These are phyloP conservation scores for Pinctada fucata DNA, from an alignment of 2,888 invertebrate genomes.

Conservation along the genomic window DNA sequence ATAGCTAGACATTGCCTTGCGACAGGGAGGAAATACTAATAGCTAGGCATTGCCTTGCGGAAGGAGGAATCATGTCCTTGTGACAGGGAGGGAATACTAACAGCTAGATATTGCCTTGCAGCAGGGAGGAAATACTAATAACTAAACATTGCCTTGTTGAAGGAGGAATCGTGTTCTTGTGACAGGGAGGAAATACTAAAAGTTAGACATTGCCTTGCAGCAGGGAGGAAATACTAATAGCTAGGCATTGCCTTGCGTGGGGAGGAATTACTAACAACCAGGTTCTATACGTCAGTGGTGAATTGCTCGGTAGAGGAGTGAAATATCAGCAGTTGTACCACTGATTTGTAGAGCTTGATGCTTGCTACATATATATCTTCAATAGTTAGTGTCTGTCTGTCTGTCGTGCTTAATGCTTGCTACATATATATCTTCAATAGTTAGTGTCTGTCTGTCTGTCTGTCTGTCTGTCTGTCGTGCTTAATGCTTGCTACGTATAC, in stretches of 20 bases:
- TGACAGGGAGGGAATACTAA: not conserved
- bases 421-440: not conserved
- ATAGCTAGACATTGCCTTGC: not conserved
- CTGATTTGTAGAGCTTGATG: conserved; percentile 56
- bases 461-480: conserved; percentile 42
- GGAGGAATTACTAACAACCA: conserved; percentile 8
- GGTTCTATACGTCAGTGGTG: conserved; percentile 54
- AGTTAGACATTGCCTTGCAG: not conserved
- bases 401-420: conserved; percentile 46
- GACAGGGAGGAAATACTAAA: not conserved
- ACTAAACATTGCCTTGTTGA: not conserved
- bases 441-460: too few species aligned
- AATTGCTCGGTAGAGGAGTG: conserved; percentile 55
- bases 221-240: not conserved
- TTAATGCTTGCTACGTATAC: conserved; percentile 27
- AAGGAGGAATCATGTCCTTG: not conserved
- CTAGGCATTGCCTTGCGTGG: not conserved
- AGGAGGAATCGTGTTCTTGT: not conserved
- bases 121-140: not conserved
- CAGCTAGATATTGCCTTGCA: not conserved
- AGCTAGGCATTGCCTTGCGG: not conserved
- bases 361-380: too few species aligned
- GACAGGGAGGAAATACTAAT: not conserved
- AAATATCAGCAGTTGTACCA: conserved; percentile 67
- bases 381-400: too few species aligned